Conservation (phyloP, 53 echinoderm and acorn worm genomes). For the Temnopleurus reevesii region DNA sequence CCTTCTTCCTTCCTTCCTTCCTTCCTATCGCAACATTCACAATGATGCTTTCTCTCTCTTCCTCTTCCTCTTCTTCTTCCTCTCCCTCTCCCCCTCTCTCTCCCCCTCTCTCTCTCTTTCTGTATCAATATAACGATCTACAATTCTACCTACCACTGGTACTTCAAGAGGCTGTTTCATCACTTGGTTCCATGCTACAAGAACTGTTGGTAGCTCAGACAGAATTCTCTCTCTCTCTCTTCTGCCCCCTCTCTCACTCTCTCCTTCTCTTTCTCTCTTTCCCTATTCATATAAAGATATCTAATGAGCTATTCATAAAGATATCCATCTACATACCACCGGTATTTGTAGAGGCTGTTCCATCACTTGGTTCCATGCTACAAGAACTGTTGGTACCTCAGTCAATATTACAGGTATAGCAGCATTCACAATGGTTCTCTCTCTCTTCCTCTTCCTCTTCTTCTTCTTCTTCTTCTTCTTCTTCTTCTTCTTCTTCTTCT, state of each 20-base stretch:
- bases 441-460: too few species aligned
- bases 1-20: not conserved
- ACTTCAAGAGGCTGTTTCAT: too few species aligned
- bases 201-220: too few species aligned
- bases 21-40: too few species aligned
- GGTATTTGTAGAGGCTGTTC: not conserved
- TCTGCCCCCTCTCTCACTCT: not conserved
- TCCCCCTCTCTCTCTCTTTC: not conserved
- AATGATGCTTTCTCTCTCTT: not conserved
- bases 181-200: too few species aligned
- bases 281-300: not conserved
- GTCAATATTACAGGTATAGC: conserved; percentile 32
- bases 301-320: too few species aligned
- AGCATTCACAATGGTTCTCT: conserved; percentile 37
- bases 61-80: not conserved
- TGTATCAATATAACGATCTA: not conserved
- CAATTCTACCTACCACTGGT: too few species aligned
- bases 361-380: conserved; percentile 2
- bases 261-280: not conserved
- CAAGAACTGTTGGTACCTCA: conserved; percentile 10
- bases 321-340: conserved; percentile 44
- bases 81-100: not conserved
- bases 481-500: too few species aligned
- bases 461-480: too few species aligned
- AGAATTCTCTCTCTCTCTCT: too few species aligned